A percentile compares a stretch with the other conserved stretches of the same genome.
Evolutionary conservation across 2,797 vertebrate genomes (phyloP).

Genomic region (Pampus argenteus): DNA sequence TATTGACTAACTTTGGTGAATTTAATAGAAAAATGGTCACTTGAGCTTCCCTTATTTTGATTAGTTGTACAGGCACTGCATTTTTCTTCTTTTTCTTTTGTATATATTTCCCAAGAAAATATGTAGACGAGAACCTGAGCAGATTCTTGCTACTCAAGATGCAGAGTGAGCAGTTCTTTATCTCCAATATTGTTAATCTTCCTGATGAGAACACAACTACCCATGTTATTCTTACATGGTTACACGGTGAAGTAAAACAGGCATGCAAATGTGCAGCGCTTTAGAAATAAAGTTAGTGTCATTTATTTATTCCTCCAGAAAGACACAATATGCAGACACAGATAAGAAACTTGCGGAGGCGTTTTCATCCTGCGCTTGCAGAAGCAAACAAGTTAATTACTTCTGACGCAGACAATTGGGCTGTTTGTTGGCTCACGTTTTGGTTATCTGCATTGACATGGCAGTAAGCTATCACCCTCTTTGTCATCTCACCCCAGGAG

Average conservation of each 20-base stretch:
- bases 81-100: background rate
- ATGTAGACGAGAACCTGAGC: conserved; percentile 5
- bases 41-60: conserved; percentile 1
- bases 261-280: background rate
- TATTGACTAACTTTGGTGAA: background rate
- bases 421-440: conserved; percentile 13
- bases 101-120: background rate
- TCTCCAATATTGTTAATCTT: conserved; percentile 3
- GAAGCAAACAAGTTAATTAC: conserved; percentile 28
- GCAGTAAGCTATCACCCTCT: conserved; percentile 25
- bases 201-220: conserved; percentile 20
- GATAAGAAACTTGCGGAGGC: conserved; percentile 3
- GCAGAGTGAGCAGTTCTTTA: background rate
- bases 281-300: background rate
- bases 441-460: conserved; percentile 35
- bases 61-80: background rate
- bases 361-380: background rate
- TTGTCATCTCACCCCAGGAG: conserved; percentile 60
- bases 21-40: conserved; percentile 33
- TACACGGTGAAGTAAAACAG: conserved; percentile 1
- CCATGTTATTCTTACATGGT: background rate
- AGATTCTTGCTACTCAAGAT: conserved; percentile 16
- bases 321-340: background rate
- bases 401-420: conserved; percentile 9
- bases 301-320: conserved; percentile 7